phyloP scores from a whole-genome alignment of 2,113 vertebrate genomes.

The Jaculus jaculus region DNA sequence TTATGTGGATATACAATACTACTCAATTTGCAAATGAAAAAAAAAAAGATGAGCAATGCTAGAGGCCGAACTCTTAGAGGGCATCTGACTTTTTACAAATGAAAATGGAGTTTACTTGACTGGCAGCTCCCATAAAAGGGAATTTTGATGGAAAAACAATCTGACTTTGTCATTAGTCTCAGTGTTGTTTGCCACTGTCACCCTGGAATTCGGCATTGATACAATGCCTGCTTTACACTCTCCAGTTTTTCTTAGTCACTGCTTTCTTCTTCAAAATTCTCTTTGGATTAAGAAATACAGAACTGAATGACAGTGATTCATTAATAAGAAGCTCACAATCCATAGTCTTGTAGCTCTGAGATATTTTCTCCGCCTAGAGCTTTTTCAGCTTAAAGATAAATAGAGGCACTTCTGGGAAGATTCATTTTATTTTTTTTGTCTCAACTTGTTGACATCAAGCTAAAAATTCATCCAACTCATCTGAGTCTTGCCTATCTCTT shows the following conservation, averaged over 20 bases:
- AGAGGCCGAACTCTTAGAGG: constrained; percentile 1
- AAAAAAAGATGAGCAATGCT: not conserved
- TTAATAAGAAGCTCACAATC: constrained; percentile 33
- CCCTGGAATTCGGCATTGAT: constrained; percentile 44
- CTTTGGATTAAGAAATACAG: constrained; percentile 70
- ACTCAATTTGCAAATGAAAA: not conserved
- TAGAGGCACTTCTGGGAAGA: constrained; percentile 48
- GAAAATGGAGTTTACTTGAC: constrained; percentile 49
- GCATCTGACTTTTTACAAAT: constrained; percentile 33
- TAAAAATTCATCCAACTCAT: constrained; percentile 51
- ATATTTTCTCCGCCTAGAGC: not conserved
- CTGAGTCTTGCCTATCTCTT: not conserved
- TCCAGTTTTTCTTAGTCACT: constrained; percentile 51
- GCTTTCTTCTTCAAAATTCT: constrained; percentile 68
- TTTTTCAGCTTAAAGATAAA: constrained; percentile 47
- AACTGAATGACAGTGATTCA: constrained; percentile 67
- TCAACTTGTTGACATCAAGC: constrained; percentile 25
- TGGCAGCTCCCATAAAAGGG: constrained; percentile 28
- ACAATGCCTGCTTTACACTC: constrained; percentile 61
- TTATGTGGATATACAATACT: not conserved
- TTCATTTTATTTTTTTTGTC: constrained; percentile 34
- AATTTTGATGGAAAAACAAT: constrained; percentile 66
- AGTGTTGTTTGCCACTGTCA: constrained; percentile 45
- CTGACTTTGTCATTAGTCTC: constrained; percentile 58
- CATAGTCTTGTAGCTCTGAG: not conserved